Evolutionary conservation across 2,113 vertebrate genomes (phyloP), one percentile per base, ranked within the genome.

Genomic region (Vireo altiloquus): DNA sequence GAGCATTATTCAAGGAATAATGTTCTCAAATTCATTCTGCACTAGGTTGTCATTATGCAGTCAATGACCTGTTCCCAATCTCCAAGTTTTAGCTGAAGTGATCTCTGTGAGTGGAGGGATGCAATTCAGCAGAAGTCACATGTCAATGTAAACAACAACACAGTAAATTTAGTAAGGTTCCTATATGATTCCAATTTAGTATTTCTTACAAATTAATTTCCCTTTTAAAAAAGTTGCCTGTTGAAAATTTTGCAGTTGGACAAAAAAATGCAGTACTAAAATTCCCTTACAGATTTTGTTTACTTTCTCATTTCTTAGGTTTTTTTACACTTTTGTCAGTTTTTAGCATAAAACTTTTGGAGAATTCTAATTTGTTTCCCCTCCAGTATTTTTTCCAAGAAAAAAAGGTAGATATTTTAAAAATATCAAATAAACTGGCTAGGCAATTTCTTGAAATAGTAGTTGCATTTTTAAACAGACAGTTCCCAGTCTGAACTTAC

Each of bases 401-500:
- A 42, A 42, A 42, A 42, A 42, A 14, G 40, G 40, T 14, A 42
- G 40, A 42, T 42, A 42, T 42, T 42, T 42, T 42, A 42, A 42
- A 42, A 42, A 42, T 42, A 42, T 42, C 12, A 42, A 42, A 42
- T 42, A 42, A 42, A 13, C 14, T 42, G 40, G 40, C 40, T 42
- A 13, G 40, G 40, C 40, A 42, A 42, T 42, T 11, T 42, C 40
- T 42, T 42, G 40, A 42, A 92, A 40, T 12, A 91, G 76, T 75
- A 85, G 15, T 15, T 83, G 22, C 0, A 0, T 13, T 64, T 72
- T 31, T 54, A n/a, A 91, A 70, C 42, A 64, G 63, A 44, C 4
- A 76, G 30, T 33, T 30, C 18, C 11, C 30, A 46, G 13, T 30
- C 31, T 79, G 23, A 72, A 94, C 98, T 98, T 95, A 99, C 99